Conservation (phyloP, 2,888 invertebrate species). For the Panopea generosa region DNA sequence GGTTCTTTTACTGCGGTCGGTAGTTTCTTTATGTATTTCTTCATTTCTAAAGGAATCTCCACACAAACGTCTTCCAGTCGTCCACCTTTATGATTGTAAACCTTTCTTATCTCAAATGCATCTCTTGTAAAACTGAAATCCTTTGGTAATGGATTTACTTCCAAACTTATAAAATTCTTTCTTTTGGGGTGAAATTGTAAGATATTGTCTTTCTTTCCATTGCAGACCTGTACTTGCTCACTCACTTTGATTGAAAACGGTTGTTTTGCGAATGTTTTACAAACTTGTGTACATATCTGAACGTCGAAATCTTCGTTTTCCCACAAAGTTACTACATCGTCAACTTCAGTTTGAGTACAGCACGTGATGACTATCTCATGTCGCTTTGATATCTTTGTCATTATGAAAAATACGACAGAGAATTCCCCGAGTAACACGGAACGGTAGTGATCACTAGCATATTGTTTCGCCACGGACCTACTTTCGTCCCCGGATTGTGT, state of each 20-base stretch:
- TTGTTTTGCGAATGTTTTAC: constrained; percentile 3
- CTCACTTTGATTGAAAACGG: constrained; percentile 1
- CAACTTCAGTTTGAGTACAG: constrained; percentile 11
- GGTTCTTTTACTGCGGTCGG: no score
- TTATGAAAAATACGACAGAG: no score
- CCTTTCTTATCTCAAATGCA: not conserved
- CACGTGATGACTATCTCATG: constrained; percentile 19
- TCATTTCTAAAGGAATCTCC: not conserved
- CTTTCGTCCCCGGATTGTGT: no score
- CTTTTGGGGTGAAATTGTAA: constrained; percentile 16
- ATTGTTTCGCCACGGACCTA: no score
- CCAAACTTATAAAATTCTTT: constrained; percentile 5
- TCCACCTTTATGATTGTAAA: not conserved
- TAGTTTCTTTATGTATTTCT: no score
- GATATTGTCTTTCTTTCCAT: constrained; percentile 1
- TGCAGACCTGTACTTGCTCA: constrained; percentile 3
- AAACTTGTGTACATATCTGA: constrained; percentile 10
- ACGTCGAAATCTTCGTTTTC: constrained; percentile 10
- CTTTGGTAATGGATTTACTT: not conserved
- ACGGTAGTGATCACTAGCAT: no score
- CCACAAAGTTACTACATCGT: constrained; percentile 12
- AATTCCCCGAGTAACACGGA: no score
- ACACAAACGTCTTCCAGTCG: not conserved
- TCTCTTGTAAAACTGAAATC: no score
- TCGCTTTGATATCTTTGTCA: not conserved